Percentiles rank a stretch among this genome's conserved stretches.
These are phyloP conservation scores for Protodeltote pygarga DNA, from an alignment of 2,888 invertebrate genomes.

Conservation along the genomic window DNA sequence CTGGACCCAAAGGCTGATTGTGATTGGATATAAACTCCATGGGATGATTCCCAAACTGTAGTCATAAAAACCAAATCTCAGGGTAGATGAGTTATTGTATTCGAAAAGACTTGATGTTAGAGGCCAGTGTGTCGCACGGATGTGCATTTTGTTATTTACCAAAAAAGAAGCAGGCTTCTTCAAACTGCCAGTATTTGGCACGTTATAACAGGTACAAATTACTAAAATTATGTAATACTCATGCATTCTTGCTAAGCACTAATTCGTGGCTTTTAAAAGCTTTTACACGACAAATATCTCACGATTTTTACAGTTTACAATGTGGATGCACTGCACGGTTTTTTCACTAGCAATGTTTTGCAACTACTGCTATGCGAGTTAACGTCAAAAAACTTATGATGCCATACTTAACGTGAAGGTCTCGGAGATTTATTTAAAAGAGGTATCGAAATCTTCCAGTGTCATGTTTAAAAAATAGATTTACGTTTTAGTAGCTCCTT, in stretches of 20 bases:
- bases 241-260: conserved; percentile 12
- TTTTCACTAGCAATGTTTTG: conserved; percentile 15
- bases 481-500: no score
- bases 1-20: no score
- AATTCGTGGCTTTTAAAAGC: conserved; percentile 21
- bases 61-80: conserved; percentile 21
- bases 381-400: no score
- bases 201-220: conserved; percentile 11
- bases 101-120: conserved; percentile 6
- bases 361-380: no score
- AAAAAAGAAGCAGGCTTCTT: conserved; percentile 25
- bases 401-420: no score
- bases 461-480: no score
- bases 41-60: not conserved
- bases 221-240: conserved; percentile 26
- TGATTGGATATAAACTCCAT: no score
- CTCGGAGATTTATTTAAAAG: no score
- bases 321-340: conserved; percentile 28
- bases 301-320: conserved; percentile 8
- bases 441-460: no score
- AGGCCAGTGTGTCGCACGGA: conserved; percentile 8
- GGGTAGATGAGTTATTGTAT: conserved; percentile 14
- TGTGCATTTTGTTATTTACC: conserved; percentile 9
- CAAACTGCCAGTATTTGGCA: conserved; percentile 2
- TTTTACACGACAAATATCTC: conserved; percentile 11